phyloP scores from a whole-genome alignment of 2,113 vertebrate species.

The Lophura nycthemera region DNA sequence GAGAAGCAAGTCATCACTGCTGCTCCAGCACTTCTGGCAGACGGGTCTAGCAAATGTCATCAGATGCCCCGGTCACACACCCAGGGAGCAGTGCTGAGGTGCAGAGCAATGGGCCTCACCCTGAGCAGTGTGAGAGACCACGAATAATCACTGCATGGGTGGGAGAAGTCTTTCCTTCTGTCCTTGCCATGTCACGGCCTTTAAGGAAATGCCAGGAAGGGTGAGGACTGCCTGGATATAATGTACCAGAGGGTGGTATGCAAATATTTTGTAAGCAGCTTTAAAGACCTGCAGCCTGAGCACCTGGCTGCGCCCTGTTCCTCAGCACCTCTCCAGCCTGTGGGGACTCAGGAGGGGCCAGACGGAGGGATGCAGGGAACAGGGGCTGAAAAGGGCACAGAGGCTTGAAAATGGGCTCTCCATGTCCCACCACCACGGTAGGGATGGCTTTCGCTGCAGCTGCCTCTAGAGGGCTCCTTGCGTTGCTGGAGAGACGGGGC shows the following conservation, averaged over 20 bases:
- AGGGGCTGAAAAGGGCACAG: not conserved
- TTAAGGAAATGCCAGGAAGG: not conserved
- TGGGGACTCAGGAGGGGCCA: fast-evolving
- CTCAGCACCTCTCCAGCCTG: not conserved
- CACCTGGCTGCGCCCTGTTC: not conserved
- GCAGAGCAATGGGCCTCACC: not conserved
- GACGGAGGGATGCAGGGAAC: not conserved
- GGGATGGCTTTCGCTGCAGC: not conserved
- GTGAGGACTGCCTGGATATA: not conserved
- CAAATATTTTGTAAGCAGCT: not conserved
- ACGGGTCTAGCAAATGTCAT: not conserved
- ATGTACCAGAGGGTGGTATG: not conserved
- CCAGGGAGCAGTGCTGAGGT: not conserved
- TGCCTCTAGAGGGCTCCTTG: slow-evolving; percentile 69
- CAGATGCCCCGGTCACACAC: not conserved
- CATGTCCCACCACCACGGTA: fast-evolving
- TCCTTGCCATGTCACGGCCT: not conserved
- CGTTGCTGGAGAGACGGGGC: not conserved
- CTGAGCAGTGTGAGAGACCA: not conserved
- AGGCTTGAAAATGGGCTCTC: not conserved
- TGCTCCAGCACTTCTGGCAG: not conserved
- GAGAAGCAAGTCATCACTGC: not conserved
- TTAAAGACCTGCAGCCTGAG: not conserved
- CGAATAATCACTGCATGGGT: not conserved
- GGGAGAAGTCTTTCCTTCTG: not conserved